Evolutionary conservation across 2,888 invertebrate genomes (phyloP).

Genomic region (Mantis religiosa): DNA sequence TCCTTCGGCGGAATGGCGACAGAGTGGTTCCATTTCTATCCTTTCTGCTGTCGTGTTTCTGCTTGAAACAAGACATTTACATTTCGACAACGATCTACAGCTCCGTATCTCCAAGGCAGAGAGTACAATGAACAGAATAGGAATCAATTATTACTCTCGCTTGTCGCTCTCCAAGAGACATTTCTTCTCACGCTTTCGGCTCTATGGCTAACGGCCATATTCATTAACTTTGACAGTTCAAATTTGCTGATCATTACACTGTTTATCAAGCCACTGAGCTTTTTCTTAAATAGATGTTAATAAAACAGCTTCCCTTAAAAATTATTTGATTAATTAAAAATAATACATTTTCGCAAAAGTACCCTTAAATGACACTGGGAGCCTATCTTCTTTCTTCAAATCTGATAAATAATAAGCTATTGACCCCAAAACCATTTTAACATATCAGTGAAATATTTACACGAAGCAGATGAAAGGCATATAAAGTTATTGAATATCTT

Average conservation of each 20-base stretch:
- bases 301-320: no score
- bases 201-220: neutral
- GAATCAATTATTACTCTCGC: neutral
- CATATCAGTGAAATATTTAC: no score
- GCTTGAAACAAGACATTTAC: neutral
- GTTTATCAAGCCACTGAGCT: no score
- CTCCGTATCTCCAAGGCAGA: neutral
- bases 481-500: no score
- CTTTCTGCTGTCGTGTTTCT: neutral
- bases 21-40: neutral
- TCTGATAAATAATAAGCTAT: no score
- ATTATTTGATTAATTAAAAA: no score
- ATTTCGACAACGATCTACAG: neutral
- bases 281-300: no score
- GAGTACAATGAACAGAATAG: neutral
- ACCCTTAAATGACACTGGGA: no score
- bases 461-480: no score
- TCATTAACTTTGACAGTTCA: neutral
- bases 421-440: no score
- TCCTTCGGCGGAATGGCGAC: neutral
- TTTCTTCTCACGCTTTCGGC: neutral
- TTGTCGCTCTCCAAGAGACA: neutral
- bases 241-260: neutral
- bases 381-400: no score
- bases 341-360: no score